A percentile compares a stretch with the other conserved stretches of the same genome.
Evolutionary conservation across 64 coral and sea anemone species (phyloP).

Genomic region (Astreopora myriophthalma): DNA sequence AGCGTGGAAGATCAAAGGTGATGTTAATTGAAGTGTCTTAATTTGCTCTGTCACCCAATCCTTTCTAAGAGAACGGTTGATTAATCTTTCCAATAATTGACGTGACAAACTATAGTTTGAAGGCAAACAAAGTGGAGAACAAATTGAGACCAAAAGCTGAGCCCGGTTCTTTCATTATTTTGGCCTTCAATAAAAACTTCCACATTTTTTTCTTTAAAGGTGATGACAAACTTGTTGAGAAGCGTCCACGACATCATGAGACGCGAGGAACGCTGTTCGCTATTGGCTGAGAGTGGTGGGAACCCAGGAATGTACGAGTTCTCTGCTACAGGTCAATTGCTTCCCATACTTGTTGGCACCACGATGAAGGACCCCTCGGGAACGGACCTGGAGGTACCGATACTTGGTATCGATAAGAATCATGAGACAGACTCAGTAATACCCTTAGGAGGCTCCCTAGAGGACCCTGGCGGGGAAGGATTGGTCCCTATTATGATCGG

Average conservation of each 20-base stretch:
- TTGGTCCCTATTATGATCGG: slow-evolving; percentile 97
- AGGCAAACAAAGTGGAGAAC: too few relatives aligned
- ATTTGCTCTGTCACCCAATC: background rate
- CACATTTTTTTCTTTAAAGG: background rate
- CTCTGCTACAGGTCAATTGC: slow-evolving; percentile 91
- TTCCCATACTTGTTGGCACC: slow-evolving; percentile 94
- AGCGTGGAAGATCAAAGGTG: slow-evolving; percentile 61
- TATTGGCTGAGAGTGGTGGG: slow-evolving; percentile 88
- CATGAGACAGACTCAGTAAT: slow-evolving; percentile 86
- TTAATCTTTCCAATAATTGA: too few relatives aligned
- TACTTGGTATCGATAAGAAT: slow-evolving; percentile 92
- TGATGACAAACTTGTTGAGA: slow-evolving; percentile 72
- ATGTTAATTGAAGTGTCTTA: background rate
- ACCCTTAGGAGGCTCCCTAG: slow-evolving; percentile 90
- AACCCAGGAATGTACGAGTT: slow-evolving; percentile 97
- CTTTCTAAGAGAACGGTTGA: background rate
- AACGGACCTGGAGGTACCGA: slow-evolving; percentile 86
- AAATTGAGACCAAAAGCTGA: too few relatives aligned
- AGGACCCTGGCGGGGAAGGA: slow-evolving; percentile 94
- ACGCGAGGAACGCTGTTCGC: slow-evolving; percentile 77
- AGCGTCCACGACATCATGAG: slow-evolving; percentile 90
- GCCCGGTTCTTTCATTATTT: too few relatives aligned
- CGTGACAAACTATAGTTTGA: too few relatives aligned
- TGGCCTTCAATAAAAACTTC: background rate
- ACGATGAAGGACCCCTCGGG: slow-evolving; percentile 87